phyloP scores from a whole-genome alignment of 2,797 vertebrate genomes.

The Phataginus tetradactyla region DNA sequence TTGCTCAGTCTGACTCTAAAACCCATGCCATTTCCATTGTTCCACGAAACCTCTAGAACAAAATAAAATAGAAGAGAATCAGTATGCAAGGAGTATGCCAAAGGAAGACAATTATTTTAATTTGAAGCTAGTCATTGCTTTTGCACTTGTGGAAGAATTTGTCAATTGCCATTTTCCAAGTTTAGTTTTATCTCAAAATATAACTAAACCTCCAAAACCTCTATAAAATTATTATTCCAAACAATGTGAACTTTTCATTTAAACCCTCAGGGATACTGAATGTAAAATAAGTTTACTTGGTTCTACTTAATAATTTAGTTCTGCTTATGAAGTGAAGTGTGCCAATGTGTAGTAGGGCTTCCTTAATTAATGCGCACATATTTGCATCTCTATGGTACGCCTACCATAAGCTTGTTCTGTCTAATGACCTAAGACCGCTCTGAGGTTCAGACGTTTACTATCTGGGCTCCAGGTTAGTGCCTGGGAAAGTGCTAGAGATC shows the following conservation, averaged over 20 bases:
- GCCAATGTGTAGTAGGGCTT: background rate
- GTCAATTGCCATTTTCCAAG: background rate
- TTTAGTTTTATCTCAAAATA: background rate
- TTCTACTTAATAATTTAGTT: background rate
- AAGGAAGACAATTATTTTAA: background rate
- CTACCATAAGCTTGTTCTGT: background rate
- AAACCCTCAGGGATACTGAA: background rate
- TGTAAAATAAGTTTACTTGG: background rate
- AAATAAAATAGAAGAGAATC: background rate
- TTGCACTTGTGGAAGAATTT: background rate
- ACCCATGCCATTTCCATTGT: background rate
- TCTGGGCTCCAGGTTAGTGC: background rate
- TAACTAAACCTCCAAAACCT: background rate
- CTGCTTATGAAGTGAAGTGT: background rate
- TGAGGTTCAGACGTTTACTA: background rate
- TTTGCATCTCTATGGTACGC: background rate
- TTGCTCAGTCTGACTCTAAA: background rate
- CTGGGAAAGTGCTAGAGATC: background rate
- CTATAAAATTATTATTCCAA: background rate
- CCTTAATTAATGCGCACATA: background rate
- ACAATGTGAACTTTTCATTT: background rate
- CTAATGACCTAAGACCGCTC: background rate
- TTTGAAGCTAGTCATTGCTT: background rate
- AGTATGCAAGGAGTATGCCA: accelerated
- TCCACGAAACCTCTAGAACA: background rate